A percentile compares a stretch with the other conserved stretches of the same genome.
These are phyloP conservation scores for Hylaeus volcanicus DNA, from an alignment of 1,140 invertebrate genomes.

Conservation along the genomic window DNA sequence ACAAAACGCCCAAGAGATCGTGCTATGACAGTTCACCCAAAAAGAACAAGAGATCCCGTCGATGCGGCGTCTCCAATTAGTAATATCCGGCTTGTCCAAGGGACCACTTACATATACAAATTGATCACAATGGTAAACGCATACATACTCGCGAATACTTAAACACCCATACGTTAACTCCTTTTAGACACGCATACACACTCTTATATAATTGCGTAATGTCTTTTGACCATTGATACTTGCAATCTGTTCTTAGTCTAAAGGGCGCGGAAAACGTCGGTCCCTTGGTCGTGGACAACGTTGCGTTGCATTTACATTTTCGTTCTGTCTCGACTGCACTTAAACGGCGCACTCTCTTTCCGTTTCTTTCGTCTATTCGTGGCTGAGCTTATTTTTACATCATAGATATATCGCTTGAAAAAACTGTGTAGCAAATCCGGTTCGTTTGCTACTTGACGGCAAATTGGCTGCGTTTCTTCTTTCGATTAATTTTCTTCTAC, in stretches of 20 bases:
- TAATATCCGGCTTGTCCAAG: slow-evolving; percentile 45
- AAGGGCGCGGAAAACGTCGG: slow-evolving; percentile 35
- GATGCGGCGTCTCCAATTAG: slow-evolving; percentile 33
- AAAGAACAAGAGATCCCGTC: slow-evolving; percentile 43
- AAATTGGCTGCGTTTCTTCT: background rate
- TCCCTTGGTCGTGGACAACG: slow-evolving; percentile 34
- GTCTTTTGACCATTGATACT: slow-evolving; percentile 47
- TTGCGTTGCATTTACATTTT: slow-evolving; percentile 21
- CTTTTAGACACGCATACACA: slow-evolving; percentile 29
- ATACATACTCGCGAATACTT: slow-evolving; percentile 32
- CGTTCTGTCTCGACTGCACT: slow-evolving; percentile 22
- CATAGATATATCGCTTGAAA: background rate
- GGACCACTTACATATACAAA: slow-evolving; percentile 54
- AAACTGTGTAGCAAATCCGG: slow-evolving; percentile 16
- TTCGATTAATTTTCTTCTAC: slow-evolving; percentile 5
- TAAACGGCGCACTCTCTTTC: slow-evolving; percentile 38
- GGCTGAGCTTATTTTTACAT: slow-evolving; percentile 51
- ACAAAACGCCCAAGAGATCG: slow-evolving; percentile 1
- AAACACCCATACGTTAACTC: slow-evolving; percentile 18
- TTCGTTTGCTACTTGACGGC: background rate
- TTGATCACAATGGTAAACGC: slow-evolving; percentile 61
- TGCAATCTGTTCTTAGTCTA: slow-evolving; percentile 49
- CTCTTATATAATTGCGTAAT: slow-evolving; percentile 36
- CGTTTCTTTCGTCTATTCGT: background rate
- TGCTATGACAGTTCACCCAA: slow-evolving; percentile 29